Evolutionary conservation across 2,797 vertebrate species (phyloP), one percentile per base, ranked within the genome.

Genomic region (Sphenodon punctatus): DNA sequence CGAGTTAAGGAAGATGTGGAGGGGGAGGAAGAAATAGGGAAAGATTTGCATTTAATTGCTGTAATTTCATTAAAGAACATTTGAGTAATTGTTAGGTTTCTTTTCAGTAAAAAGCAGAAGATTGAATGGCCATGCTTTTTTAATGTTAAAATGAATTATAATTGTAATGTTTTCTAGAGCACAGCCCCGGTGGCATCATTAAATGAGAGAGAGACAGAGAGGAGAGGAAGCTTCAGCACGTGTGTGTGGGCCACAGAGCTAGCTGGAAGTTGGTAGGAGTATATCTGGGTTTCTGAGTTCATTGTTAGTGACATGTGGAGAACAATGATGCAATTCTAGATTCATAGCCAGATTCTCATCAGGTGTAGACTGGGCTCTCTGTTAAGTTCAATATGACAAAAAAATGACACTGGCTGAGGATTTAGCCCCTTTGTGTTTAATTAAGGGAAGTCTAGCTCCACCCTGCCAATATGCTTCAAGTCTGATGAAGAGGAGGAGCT

Each of bases 11-110:
- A 60, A 45, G 25, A 48, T 48, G 42, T 32, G 6, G 12, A 16
- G 49, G 23, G 30, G 10, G 78, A 60, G 38, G 27, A 73, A 68
- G 48, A 69, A 58, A 67, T 53, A 67, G 74, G 41, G 70, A 77
- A 67, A 39, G 43, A 90, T 85, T 90, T 87, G 75, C 61, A 73
- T 85, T 75, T 76, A 90, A 85, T 88, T 88, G 79, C 75, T 75
- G 60, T 82, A 75, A 80, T 79, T 85, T 85, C 43, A 78, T 76
- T 81, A 82, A 82, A 70, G 71, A 87, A 78, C 78, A 73, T 89
- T 86, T 86, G 80, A 83, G 83, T 84, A 82, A 85, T 76, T 72
- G 78, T 72, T 67, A 49, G 64, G 65, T 61, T 78, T 66, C 55
- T 79, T 87, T 85, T 66, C 68, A 67, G 48, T 65, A 71, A 51